Percentiles rank a stretch among this genome's conserved stretches.
phyloP scores from a whole-genome alignment of 2,888 invertebrate genomes.

The Cephus runcator region DNA sequence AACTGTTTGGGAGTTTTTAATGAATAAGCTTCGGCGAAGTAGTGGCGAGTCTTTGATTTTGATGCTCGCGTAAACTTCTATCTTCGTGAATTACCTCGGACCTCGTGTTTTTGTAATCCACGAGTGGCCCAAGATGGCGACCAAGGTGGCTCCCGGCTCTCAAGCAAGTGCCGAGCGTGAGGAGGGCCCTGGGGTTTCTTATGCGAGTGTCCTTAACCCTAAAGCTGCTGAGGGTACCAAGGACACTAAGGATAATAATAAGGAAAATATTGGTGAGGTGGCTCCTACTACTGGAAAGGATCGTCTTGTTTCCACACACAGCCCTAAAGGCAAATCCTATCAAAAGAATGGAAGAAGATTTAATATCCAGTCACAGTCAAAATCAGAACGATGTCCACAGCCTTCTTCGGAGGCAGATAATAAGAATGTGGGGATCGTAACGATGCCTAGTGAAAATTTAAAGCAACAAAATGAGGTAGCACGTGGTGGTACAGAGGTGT shows the following conservation, averaged over 20 bases:
- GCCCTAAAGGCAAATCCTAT: slow-evolving; percentile 53
- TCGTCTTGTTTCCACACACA: slow-evolving; percentile 30
- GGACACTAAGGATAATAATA: slow-evolving; percentile 70
- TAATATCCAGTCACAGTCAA: slow-evolving; percentile 28
- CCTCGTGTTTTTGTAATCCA: slow-evolving; percentile 54
- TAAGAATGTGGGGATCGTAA: background rate
- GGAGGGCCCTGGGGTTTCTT: slow-evolving; percentile 61
- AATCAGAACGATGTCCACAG: slow-evolving; percentile 33
- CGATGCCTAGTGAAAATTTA: background rate
- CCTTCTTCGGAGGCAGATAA: slow-evolving; percentile 11
- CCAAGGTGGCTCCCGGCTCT: slow-evolving; percentile 67
- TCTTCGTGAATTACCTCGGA: slow-evolving; percentile 26
- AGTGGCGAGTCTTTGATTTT: slow-evolving; percentile 1
- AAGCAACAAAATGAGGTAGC: slow-evolving; percentile 10
- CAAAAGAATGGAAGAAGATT: slow-evolving; percentile 57
- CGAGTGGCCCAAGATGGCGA: slow-evolving; percentile 60
- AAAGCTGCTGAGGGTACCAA: slow-evolving; percentile 66
- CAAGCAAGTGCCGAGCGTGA: slow-evolving; percentile 56
- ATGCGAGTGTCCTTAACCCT: slow-evolving; percentile 69
- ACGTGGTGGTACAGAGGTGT: background rate
- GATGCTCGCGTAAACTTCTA: slow-evolving; percentile 13
- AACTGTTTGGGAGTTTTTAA: background rate
- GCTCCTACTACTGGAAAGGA: slow-evolving; percentile 65
- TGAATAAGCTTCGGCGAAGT: background rate
- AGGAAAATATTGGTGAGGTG: slow-evolving; percentile 69